These are phyloP conservation scores for Nestor notabilis DNA, from an alignment of 2,113 vertebrate species.

Conservation along the genomic window DNA sequence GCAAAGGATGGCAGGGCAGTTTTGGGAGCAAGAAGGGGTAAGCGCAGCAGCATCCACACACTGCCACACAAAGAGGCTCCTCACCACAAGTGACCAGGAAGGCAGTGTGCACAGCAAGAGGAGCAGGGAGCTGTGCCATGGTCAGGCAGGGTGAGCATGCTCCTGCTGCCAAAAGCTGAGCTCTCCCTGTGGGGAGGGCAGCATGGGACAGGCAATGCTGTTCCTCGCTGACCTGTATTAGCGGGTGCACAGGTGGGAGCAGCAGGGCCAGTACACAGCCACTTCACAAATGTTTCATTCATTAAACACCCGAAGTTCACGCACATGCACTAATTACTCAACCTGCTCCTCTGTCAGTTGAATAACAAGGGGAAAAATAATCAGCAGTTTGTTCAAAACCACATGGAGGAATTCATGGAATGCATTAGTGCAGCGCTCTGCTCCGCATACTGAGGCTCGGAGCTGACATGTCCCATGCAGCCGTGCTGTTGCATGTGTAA, in stretches of 20 bases:
- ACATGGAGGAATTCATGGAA: neutral
- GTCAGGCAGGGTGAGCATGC: accelerated
- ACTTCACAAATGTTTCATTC: neutral
- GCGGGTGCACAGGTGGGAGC: neutral
- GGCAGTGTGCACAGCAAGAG: accelerated
- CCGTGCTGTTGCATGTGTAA: accelerated
- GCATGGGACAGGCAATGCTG: neutral
- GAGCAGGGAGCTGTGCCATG: neutral
- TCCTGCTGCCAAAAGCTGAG: neutral
- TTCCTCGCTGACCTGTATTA: accelerated
- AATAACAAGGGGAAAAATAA: conserved; percentile 43
- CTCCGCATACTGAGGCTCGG: neutral
- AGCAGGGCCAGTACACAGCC: neutral
- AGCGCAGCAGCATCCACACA: neutral
- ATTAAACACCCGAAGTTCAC: neutral
- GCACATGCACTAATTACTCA: neutral
- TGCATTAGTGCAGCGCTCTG: neutral
- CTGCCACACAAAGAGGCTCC: neutral
- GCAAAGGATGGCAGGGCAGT: neutral
- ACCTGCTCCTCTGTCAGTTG: conserved; percentile 24
- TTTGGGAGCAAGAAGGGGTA: neutral
- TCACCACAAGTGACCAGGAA: neutral
- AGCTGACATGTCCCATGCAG: accelerated
- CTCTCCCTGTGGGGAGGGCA: neutral
- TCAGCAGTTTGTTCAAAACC: neutral